Evolutionary conservation across 2,113 vertebrate species (phyloP), one percentile per base, ranked within the genome.

Genomic region (Pycnonotus jocosus): DNA sequence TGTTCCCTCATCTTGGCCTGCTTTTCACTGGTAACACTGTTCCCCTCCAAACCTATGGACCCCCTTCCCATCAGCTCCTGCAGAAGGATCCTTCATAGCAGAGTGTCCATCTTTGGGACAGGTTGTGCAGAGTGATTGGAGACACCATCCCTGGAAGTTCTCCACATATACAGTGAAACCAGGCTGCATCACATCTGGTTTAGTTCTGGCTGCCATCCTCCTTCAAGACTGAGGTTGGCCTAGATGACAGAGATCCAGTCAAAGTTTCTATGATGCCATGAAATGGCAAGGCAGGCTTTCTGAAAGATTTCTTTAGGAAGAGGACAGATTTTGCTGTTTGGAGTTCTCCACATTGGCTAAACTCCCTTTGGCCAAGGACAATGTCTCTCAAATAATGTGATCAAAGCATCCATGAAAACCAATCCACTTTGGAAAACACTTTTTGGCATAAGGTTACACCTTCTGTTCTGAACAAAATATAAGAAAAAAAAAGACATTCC

Each of bases 1-100:
- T 15, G 3, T 45, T 69, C 9, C 6, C 9, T 82, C 40, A 10
- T 9, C 30, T 60, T 56, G 30, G 3, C 8, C 14, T 65, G 9
- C 11, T 69, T 31, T 61, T 82, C 25, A n/a, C 4, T 15, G 5
- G 5, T 25, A 48, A 48, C 9, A 23, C 2, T 58, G 51, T 56
- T 45, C 15, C 15, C 2, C n/a, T 90, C 9, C 40, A 72, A 61
- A 60, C 3, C 2, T 71, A 5, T 4, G 47, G 66, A 62, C 3
- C 3, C 3, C 2, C 3, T 42, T 38, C 19, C 22, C 17, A 60
- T 7, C 2, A 31, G 33, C n/a, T 81, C 28, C 45, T 0, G 1
- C 9, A 37, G 53, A 56, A 85, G 27, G 15, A 70, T 24, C 6
- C 11, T 28, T 58, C 16, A 28, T 23, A 15, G 25, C 12, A 50